Percentiles rank a stretch among this genome's conserved stretches.
Conservation (phyloP, 1,140 invertebrate species). For the Anadara kagoshimensis region DNA sequence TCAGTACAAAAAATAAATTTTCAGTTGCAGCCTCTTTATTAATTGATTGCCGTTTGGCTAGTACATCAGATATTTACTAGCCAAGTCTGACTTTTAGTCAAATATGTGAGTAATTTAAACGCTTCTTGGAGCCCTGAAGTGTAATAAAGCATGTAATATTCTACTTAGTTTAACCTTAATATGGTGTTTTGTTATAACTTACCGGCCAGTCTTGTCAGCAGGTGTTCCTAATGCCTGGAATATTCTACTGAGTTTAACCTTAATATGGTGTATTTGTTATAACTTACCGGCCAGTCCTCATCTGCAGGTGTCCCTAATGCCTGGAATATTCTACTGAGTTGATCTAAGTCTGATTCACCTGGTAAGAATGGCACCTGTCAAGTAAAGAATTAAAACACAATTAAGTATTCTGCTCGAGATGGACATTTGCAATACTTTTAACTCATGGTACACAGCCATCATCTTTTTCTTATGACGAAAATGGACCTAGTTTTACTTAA, state of each 20-base stretch:
- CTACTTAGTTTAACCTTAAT: conserved; percentile 80
- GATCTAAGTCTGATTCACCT: conserved; percentile 97
- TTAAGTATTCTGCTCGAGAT: background rate
- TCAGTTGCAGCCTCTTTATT: too few species aligned
- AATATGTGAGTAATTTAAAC: too few species aligned
- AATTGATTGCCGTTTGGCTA: too few species aligned
- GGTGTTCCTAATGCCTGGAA: conserved; percentile 95
- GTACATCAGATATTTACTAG: too few species aligned
- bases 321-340: conserved; percentile 95
- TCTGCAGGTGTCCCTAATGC: conserved; percentile 93
- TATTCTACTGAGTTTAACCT: conserved; percentile 84
- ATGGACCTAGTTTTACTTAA: background rate
- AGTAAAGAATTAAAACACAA: background rate
- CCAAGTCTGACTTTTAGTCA: too few species aligned
- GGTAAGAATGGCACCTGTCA: conserved; percentile 90
- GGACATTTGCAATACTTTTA: background rate
- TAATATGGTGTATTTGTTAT: background rate
- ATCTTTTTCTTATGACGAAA: background rate
- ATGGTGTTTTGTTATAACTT: conserved; percentile 40
- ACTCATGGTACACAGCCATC: background rate
- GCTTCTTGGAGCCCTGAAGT: too few species aligned
- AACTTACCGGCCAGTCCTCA: conserved; percentile 84
- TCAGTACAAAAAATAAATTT: too few species aligned
- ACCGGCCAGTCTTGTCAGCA: conserved; percentile 89
- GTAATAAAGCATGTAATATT: conserved; percentile 93